These are phyloP conservation scores for Nothura maculosa DNA, from an alignment of 2,797 vertebrate species.

Conservation along the genomic window DNA sequence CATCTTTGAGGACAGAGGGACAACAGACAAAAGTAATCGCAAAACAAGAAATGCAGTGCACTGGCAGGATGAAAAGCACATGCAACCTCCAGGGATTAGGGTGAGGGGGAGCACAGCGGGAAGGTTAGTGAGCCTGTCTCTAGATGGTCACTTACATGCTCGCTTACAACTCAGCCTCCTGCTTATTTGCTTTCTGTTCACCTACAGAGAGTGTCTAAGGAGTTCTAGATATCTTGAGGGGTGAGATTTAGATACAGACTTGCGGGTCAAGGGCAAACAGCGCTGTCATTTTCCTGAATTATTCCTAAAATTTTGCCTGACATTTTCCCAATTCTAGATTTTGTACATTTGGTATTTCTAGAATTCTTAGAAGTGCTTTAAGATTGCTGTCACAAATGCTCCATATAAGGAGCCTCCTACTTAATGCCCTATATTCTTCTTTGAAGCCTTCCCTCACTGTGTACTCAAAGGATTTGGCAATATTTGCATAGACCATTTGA, in stretches of 20 bases:
- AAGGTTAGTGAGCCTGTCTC: conserved; percentile 55
- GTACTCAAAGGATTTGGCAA: not conserved
- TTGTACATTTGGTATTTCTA: not conserved
- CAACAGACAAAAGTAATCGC: conserved; percentile 89
- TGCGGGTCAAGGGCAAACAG: not conserved
- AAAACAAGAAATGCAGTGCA: conserved; percentile 86
- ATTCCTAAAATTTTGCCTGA: not conserved
- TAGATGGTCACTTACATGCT: not conserved
- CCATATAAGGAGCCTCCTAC: not conserved
- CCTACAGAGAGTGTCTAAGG: not conserved
- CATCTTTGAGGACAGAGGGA: conserved; percentile 92
- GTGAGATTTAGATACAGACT: fast-evolving
- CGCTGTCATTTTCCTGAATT: not conserved
- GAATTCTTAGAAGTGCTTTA: not conserved
- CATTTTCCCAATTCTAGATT: not conserved
- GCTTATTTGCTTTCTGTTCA: not conserved
- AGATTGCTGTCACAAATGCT: not conserved
- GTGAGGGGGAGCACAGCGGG: conserved; percentile 19
- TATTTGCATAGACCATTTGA: not conserved
- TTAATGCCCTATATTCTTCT: not conserved
- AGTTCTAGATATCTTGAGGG: not conserved
- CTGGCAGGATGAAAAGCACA: conserved; percentile 80
- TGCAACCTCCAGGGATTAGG: conserved; percentile 65
- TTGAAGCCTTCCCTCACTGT: not conserved
- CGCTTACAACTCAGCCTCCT: not conserved